Conservation (phyloP, 2,888 invertebrate species). For the Spodoptera exigua region DNA sequence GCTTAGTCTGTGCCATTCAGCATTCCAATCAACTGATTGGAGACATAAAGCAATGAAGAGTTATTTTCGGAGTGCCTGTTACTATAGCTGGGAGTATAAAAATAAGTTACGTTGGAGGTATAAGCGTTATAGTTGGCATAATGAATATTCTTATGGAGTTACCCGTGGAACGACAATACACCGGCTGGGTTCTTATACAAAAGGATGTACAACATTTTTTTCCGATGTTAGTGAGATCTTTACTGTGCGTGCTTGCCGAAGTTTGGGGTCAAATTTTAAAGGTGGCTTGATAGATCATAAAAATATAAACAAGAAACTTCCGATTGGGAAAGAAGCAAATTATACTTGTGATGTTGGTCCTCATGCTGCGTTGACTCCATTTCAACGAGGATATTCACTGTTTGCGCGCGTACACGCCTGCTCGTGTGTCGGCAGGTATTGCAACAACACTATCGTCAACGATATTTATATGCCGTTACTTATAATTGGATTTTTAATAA, state of each 20-base stretch:
- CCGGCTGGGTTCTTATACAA: neutral
- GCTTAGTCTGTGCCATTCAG: slow-evolving; percentile 11
- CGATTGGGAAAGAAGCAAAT: too few relatives aligned
- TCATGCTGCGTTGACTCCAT: too few relatives aligned
- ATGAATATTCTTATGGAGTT: accelerated
- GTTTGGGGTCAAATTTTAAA: accelerated
- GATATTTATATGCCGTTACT: too few relatives aligned
- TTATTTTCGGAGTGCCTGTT: slow-evolving; percentile 14
- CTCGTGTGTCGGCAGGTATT: too few relatives aligned
- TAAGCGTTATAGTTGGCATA: accelerated
- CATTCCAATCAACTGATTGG: slow-evolving; percentile 24
- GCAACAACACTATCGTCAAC: too few relatives aligned
- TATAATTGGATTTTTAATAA: too few relatives aligned
- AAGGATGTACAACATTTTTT: slow-evolving; percentile 26
- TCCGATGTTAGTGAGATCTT: slow-evolving; percentile 18
- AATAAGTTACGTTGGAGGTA: neutral
- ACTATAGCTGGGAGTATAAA: neutral
- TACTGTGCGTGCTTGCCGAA: slow-evolving; percentile 27
- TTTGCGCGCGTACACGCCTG: too few relatives aligned
- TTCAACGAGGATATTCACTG: too few relatives aligned
- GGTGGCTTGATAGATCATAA: too few relatives aligned
- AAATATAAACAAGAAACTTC: too few relatives aligned
- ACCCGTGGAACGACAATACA: neutral
- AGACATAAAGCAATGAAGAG: slow-evolving; percentile 3
- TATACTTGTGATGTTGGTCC: too few relatives aligned